These are phyloP conservation scores for Austrolebias charrua DNA, from an alignment of 2,797 vertebrate genomes.

Conservation along the genomic window DNA sequence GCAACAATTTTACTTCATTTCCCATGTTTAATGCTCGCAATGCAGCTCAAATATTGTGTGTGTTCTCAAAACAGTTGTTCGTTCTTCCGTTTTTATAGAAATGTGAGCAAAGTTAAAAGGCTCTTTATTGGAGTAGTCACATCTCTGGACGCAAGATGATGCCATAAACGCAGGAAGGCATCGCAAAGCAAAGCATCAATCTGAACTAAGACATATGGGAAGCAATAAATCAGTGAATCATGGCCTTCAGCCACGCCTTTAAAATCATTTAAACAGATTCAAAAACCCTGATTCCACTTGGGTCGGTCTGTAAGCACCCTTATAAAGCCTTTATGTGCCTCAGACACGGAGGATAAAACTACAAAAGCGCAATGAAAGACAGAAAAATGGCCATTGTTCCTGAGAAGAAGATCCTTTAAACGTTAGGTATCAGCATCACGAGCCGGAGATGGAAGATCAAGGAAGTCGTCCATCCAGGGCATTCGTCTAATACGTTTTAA, in stretches of 20 bases:
- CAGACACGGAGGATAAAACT: conserved; percentile 70
- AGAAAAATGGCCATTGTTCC: conserved; percentile 61
- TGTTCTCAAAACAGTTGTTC: conserved; percentile 67
- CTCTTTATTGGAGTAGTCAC: conserved; percentile 81
- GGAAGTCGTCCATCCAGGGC: conserved; percentile 64
- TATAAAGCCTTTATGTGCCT: conserved; percentile 81
- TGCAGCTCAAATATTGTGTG: conserved; percentile 51
- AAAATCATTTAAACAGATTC: conserved; percentile 85
- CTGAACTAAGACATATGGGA: conserved; percentile 75
- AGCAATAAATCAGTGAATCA: conserved; percentile 81
- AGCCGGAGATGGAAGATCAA: conserved; percentile 62
- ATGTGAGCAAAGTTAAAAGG: conserved; percentile 82
- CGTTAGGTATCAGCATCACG: conserved; percentile 56
- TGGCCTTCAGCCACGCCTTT: conserved; percentile 77
- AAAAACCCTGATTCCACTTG: conserved; percentile 79
- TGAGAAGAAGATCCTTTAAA: conserved; percentile 62
- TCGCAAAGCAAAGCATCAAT: conserved; percentile 83
- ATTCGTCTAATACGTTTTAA: conserved; percentile 71
- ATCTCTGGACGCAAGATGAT: conserved; percentile 85
- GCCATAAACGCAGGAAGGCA: conserved; percentile 81
- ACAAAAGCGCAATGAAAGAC: conserved; percentile 69
- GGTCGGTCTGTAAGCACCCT: conserved; percentile 80
- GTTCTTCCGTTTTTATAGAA: conserved; percentile 77
- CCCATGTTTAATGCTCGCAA: conserved; percentile 18
- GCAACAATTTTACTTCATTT: conserved; percentile 26